These are phyloP conservation scores for Sphinx pinastri DNA, from an alignment of 2,888 invertebrate genomes.

Conservation along the genomic window DNA sequence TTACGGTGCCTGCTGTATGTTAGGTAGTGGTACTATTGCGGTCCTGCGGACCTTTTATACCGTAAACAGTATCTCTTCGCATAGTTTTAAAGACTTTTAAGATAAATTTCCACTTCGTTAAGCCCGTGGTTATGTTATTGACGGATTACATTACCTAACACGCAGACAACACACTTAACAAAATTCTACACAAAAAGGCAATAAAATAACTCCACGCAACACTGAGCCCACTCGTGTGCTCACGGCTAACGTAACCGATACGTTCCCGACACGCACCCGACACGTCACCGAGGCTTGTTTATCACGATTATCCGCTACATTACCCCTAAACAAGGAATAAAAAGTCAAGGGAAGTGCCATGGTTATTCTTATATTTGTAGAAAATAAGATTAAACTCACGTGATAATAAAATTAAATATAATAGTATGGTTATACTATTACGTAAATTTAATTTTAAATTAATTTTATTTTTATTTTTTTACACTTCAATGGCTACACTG, in stretches of 20 bases:
- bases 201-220: constrained; percentile 6
- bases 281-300: constrained; percentile 42
- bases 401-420: too few relatives aligned
- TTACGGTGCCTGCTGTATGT: too few relatives aligned
- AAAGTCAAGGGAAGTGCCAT: constrained; percentile 27
- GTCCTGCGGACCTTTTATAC: too few relatives aligned
- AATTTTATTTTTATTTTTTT: too few relatives aligned
- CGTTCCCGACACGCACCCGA: neutral
- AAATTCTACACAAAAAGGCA: neutral
- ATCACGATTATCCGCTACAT: constrained; percentile 51
- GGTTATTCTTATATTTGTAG: too few relatives aligned
- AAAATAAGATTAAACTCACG: too few relatives aligned
- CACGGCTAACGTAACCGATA: neutral
- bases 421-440: too few relatives aligned
- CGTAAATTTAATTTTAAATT: too few relatives aligned
- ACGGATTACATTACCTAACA: neutral
- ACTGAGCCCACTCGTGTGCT: constrained; percentile 20
- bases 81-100: too few relatives aligned
- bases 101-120: neutral
- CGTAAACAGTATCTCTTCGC: too few relatives aligned
- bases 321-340: constrained; percentile 42
- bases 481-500: too few relatives aligned
- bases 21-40: too few relatives aligned
- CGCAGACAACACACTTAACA: neutral
- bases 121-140: neutral